phyloP scores from a whole-genome alignment of 2,888 invertebrate genomes.

The Unio pictorum region DNA sequence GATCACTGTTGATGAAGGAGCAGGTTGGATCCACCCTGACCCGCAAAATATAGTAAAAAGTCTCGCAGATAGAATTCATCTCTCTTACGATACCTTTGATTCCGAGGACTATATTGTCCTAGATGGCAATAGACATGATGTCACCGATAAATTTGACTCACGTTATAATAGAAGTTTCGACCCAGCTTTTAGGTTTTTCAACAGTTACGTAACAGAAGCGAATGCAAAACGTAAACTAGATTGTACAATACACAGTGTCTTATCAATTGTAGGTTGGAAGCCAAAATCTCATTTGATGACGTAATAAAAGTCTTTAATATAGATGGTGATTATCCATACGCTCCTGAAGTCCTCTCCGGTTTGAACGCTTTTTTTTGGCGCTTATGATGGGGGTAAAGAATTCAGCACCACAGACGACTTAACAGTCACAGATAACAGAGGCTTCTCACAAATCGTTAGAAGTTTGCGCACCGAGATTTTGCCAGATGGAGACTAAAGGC shows the following conservation, averaged over 20 bases:
- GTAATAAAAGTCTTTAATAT: conserved; percentile 12
- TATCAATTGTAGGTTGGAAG: conserved; percentile 11
- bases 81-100: conserved; percentile 7
- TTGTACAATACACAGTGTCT: conserved; percentile 7
- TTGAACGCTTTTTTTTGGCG: conserved; percentile 5
- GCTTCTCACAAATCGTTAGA: conserved; percentile 11
- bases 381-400: conserved; percentile 6
- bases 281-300: conserved; percentile 16
- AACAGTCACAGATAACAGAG: conserved; percentile 14
- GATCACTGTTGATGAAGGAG: conserved; percentile 26
- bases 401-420: conserved; percentile 11
- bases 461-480: conserved; percentile 5
- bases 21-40: conserved; percentile 23
- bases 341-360: conserved; percentile 12
- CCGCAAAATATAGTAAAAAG: conserved; percentile 20
- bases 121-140: conserved; percentile 14
- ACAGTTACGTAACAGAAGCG: not conserved
- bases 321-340: conserved; percentile 2
- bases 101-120: conserved; percentile 13
- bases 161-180: conserved; percentile 1
- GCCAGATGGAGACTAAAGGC: conserved; percentile 1
- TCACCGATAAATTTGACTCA: conserved; percentile 10
- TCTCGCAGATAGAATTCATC: conserved; percentile 3
- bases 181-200: not conserved
- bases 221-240: conserved; percentile 1